These are phyloP conservation scores for Enteromius mattozi DNA, from an alignment of 2,797 vertebrate species.

Conservation along the genomic window DNA sequence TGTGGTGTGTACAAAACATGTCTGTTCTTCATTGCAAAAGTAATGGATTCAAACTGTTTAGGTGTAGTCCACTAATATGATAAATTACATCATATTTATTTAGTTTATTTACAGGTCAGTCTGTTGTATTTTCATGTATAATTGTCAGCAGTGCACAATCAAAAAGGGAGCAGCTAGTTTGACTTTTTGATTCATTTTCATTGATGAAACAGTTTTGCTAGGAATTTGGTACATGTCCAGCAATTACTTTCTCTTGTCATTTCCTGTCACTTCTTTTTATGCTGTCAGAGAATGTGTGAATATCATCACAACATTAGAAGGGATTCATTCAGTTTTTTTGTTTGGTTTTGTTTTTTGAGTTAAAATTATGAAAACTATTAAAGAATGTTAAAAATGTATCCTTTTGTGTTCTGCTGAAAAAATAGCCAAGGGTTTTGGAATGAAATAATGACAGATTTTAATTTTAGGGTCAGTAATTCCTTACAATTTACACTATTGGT, in stretches of 20 bases:
- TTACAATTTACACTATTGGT: not conserved
- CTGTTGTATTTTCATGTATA: not conserved
- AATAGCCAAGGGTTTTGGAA: not conserved
- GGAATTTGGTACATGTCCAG: not conserved
- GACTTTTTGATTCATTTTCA: not conserved
- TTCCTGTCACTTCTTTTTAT: not conserved
- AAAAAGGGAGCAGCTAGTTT: not conserved
- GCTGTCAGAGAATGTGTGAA: not conserved
- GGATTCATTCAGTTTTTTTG: not conserved
- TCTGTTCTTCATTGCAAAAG: not conserved
- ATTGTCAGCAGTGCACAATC: not conserved
- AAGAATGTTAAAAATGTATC: not conserved
- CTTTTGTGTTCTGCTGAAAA: not conserved
- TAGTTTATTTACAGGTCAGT: not conserved
- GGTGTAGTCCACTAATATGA: not conserved
- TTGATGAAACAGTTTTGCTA: not conserved
- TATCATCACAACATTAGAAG: not conserved
- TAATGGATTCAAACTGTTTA: not conserved
- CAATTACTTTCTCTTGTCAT: not conserved
- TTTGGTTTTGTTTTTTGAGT: not conserved
- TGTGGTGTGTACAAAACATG: not conserved
- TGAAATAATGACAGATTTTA: not conserved
- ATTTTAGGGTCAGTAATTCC: not conserved
- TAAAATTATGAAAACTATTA: not conserved
- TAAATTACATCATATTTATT: not conserved